phyloP scores from a whole-genome alignment of 1,140 invertebrate species.

The Philaenus spumarius region DNA sequence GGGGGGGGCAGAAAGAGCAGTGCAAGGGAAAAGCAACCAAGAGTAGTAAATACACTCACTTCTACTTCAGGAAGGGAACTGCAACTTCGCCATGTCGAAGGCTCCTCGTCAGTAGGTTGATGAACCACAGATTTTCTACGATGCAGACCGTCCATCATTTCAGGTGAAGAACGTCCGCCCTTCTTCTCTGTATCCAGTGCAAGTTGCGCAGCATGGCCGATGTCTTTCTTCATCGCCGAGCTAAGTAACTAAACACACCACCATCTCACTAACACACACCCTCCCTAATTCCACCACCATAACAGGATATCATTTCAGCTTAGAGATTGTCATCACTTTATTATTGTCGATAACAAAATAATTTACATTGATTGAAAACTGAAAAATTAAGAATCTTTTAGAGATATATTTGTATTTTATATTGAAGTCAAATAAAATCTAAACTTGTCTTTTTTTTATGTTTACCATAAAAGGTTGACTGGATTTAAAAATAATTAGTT shows the following conservation, averaged over 20 bases:
- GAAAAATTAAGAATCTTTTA: background rate
- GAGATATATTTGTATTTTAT: no score
- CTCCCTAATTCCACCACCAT: background rate
- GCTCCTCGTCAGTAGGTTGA: conserved; percentile 2
- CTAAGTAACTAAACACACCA: conserved; percentile 49
- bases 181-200: conserved; percentile 41
- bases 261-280: conserved; percentile 13
- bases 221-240: conserved; percentile 72
- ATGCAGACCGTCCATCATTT: no score
- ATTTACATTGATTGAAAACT: background rate
- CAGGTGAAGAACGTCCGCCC: conserved; percentile 22
- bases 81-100: conserved; percentile 27
- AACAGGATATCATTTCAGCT: background rate
- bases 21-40: background rate
- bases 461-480: no score
- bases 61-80: conserved; percentile 40
- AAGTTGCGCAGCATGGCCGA: conserved; percentile 59
- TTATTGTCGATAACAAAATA: no score
- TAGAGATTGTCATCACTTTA: no score
- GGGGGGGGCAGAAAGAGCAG: background rate
- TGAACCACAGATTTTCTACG: background rate
- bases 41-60: background rate
- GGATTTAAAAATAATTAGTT: no score
- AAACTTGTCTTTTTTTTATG: no score
- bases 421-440: no score